These are phyloP conservation scores for Lophius americanus DNA, from an alignment of 2,797 vertebrate species.

Conservation along the genomic window DNA sequence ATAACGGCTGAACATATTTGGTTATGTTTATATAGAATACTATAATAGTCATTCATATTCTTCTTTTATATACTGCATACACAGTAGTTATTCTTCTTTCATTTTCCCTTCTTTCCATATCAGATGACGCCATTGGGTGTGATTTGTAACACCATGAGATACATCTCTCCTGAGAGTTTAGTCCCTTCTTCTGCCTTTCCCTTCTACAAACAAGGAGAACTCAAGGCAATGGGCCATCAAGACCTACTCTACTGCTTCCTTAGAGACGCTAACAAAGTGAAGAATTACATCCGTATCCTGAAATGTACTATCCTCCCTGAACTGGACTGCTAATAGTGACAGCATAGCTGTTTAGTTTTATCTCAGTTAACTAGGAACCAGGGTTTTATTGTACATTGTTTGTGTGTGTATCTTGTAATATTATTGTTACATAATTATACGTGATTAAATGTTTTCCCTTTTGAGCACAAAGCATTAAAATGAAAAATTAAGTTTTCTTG, in stretches of 20 bases:
- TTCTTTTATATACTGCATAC: neutral
- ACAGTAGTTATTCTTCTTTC: neutral
- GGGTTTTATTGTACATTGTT: neutral
- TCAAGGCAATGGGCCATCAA: constrained; percentile 69
- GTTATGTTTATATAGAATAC: too few species aligned
- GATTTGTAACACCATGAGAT: constrained; percentile 71
- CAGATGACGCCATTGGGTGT: constrained; percentile 81
- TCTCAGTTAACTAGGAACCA: neutral
- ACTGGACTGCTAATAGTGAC: constrained; percentile 64
- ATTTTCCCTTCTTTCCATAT: neutral
- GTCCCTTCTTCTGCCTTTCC: constrained; percentile 47
- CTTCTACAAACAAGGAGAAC: constrained; percentile 60
- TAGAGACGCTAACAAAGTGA: constrained; percentile 82
- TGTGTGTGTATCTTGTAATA: neutral
- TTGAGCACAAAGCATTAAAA: constrained; percentile 21
- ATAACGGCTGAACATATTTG: too few species aligned
- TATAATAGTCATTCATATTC: too few species aligned
- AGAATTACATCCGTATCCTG: constrained; percentile 79
- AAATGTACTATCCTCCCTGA: constrained; percentile 78
- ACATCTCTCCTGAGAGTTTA: constrained; percentile 52
- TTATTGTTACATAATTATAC: neutral
- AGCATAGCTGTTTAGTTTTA: neutral
- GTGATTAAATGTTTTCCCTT: neutral
- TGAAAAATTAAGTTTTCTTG: constrained; percentile 6
- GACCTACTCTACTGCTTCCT: constrained; percentile 82